A percentile compares a stretch with the other conserved stretches of the same genome.
phyloP scores from a whole-genome alignment of 23 tunicate genomes.

The Corella eumyota region DNA sequence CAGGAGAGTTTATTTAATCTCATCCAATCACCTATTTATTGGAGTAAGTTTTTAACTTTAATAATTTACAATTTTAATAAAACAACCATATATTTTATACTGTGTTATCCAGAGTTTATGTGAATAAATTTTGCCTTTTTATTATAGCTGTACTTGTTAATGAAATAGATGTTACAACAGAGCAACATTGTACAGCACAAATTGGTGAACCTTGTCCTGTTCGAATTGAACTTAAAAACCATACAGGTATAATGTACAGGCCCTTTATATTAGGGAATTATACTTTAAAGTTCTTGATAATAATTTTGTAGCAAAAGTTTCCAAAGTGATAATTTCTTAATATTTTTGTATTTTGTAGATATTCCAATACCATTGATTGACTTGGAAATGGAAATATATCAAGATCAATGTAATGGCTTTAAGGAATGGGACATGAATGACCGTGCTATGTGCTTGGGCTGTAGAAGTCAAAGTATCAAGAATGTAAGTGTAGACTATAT shows the following conservation, averaged over 20 bases:
- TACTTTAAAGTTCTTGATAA: too few relatives aligned
- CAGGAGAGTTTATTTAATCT: constrained; percentile 5
- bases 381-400: constrained; percentile 54
- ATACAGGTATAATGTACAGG: constrained; percentile 4
- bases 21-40: constrained; percentile 12
- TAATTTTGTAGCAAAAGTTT: not conserved
- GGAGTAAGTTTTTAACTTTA: constrained; percentile 26
- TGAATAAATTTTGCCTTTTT: not conserved
- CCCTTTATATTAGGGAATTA: not conserved
- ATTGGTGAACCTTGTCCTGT: constrained; percentile 14
- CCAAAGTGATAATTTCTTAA: too few relatives aligned
- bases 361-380: constrained; percentile 2
- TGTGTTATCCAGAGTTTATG: not conserved
- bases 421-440: constrained; percentile 75
- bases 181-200: not conserved
- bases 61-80: not conserved
- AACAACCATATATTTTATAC: not conserved
- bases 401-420: constrained; percentile 77
- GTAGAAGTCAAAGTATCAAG: constrained; percentile 29
- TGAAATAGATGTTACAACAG: constrained; percentile 4
- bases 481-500: constrained; percentile 5
- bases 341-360: too few relatives aligned
- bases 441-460: constrained; percentile 42
- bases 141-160: constrained; percentile 1
- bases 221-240: constrained; percentile 4